Conservation (phyloP, 2,888 invertebrate genomes). For the Cenopis cana region DNA sequence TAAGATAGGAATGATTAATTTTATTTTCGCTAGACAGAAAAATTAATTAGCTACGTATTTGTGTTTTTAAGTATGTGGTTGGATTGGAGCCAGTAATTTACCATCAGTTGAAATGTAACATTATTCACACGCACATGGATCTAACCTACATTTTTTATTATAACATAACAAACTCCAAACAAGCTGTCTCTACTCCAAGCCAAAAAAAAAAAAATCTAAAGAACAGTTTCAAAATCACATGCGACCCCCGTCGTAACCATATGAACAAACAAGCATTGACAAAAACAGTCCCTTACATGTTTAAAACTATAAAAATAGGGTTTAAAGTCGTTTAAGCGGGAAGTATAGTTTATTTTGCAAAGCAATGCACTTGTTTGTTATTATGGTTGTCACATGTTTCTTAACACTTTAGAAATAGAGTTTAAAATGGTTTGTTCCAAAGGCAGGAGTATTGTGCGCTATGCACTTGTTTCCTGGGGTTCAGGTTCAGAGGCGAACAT, state of each 20-base stretch:
- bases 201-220: constrained; percentile 34
- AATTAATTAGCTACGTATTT: no score
- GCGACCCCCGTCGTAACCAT: constrained; percentile 75
- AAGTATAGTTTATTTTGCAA: constrained; percentile 53
- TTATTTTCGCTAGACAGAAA: no score
- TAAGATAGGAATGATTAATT: no score
- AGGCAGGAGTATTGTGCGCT: constrained; percentile 54
- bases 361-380: constrained; percentile 70
- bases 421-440: constrained; percentile 47
- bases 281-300: constrained; percentile 26
- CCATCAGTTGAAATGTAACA: constrained; percentile 1
- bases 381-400: constrained; percentile 31
- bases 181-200: constrained; percentile 25
- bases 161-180: constrained; percentile 28
- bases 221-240: constrained; percentile 58
- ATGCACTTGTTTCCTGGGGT: constrained; percentile 76
- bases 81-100: not conserved
- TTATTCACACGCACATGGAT: not conserved
- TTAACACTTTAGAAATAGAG: constrained; percentile 49
- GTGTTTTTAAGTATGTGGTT: no score
- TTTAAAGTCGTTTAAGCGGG: constrained; percentile 12
- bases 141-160: constrained; percentile 11
- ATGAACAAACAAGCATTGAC: constrained; percentile 72
- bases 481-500: constrained; percentile 66
- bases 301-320: not conserved